Conservation (phyloP, 2,888 invertebrate genomes). For the Cremastinae sp. region DNA sequence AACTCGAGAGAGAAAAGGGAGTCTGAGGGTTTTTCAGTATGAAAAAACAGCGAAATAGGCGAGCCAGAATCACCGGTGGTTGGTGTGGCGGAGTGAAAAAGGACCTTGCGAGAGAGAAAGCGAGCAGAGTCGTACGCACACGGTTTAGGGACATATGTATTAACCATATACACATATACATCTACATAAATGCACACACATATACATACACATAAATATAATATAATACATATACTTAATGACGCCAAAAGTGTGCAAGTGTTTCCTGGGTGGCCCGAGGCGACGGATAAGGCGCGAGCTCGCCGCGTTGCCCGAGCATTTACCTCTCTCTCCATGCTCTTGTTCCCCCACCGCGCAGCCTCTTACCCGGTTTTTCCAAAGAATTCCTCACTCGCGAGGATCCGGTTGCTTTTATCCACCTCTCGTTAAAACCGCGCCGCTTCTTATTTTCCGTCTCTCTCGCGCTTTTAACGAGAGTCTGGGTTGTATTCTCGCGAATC, state of each 20-base stretch:
- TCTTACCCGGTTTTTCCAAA: slow-evolving; percentile 52
- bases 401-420: slow-evolving; percentile 59
- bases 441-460: slow-evolving; percentile 1
- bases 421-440: slow-evolving; percentile 55
- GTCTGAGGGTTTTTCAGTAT: slow-evolving; percentile 1
- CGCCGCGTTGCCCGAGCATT: slow-evolving; percentile 38
- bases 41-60: slow-evolving; percentile 11
- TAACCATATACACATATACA: too few relatives aligned
- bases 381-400: slow-evolving; percentile 26
- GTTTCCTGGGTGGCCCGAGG: slow-evolving; percentile 57
- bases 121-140: too few relatives aligned
- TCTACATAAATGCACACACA: slow-evolving; percentile 11
- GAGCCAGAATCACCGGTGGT: slow-evolving; percentile 7
- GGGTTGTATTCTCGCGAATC: slow-evolving; percentile 34
- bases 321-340: slow-evolving; percentile 41
- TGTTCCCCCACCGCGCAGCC: slow-evolving; percentile 21
- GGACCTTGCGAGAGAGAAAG: slow-evolving; percentile 12
- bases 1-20: slow-evolving; percentile 31
- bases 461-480: neutral
- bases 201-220: neutral
- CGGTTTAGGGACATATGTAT: too few relatives aligned
- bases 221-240: slow-evolving; percentile 32
- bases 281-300: slow-evolving; percentile 60
- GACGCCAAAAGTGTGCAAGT: slow-evolving; percentile 55
- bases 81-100: slow-evolving; percentile 23